A percentile compares a stretch with the other conserved stretches of the same genome.
These are phyloP conservation scores for Habrosyne pyritoides DNA, from an alignment of 2,888 invertebrate genomes.

Conservation along the genomic window DNA sequence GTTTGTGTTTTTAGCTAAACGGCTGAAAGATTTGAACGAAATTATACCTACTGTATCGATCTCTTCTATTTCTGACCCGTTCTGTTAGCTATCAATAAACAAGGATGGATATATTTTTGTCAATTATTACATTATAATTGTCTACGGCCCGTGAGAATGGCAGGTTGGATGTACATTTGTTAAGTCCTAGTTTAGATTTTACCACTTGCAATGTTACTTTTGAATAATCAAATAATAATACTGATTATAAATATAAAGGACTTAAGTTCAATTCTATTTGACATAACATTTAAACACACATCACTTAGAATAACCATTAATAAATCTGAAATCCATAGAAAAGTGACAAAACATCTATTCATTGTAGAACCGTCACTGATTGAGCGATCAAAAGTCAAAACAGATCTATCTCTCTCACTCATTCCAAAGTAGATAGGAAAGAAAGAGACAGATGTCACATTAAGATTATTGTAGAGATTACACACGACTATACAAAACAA, in stretches of 20 bases:
- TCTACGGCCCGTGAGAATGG: too few relatives aligned
- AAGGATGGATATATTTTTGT: too few relatives aligned
- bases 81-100: too few relatives aligned
- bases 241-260: background rate
- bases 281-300: slow-evolving; percentile 42
- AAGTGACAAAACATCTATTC: slow-evolving; percentile 62
- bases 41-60: too few relatives aligned
- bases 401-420: slow-evolving; percentile 51
- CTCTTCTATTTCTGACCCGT: too few relatives aligned
- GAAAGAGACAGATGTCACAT: slow-evolving; percentile 62
- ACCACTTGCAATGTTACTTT: too few relatives aligned
- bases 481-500: slow-evolving; percentile 68
- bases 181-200: too few relatives aligned
- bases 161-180: too few relatives aligned
- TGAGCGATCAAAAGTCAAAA: slow-evolving; percentile 73
- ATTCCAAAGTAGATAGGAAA: slow-evolving; percentile 7
- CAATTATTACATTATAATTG: too few relatives aligned
- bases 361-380: slow-evolving; percentile 52
- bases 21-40: too few relatives aligned
- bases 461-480: slow-evolving; percentile 66
- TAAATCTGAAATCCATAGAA: slow-evolving; percentile 51
- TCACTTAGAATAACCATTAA: slow-evolving; percentile 65
- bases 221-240: too few relatives aligned
- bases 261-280: background rate
- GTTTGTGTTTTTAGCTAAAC: too few relatives aligned